These are phyloP conservation scores for Cyclopterus lumpus DNA, from an alignment of 2,797 vertebrate genomes.

Conservation along the genomic window DNA sequence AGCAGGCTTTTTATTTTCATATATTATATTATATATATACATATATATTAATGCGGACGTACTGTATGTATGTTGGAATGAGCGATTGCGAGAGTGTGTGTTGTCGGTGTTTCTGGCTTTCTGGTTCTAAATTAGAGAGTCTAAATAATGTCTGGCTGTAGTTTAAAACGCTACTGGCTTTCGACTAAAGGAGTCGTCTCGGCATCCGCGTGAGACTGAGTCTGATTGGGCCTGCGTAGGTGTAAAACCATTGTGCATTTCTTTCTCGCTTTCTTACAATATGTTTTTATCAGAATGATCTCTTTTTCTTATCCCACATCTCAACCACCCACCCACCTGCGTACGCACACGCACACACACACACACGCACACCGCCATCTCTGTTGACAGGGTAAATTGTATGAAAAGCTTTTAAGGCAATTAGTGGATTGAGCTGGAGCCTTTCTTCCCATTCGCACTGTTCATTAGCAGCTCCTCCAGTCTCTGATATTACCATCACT, in stretches of 20 bases:
- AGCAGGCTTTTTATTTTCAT: constrained; percentile 59
- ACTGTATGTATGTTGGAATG: constrained; percentile 37
- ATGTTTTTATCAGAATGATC: constrained; percentile 79
- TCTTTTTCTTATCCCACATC: constrained; percentile 67
- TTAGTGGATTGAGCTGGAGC: constrained; percentile 84
- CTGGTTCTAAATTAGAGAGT: constrained; percentile 38
- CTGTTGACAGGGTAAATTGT: constrained; percentile 85
- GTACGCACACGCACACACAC: constrained; percentile 19
- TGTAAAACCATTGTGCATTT: constrained; percentile 72
- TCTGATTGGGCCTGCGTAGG: constrained; percentile 69
- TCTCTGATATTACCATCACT: constrained; percentile 85
- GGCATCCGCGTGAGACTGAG: constrained; percentile 53
- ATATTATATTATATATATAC: neutral
- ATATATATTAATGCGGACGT: neutral
- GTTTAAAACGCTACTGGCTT: constrained; percentile 56
- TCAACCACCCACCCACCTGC: constrained; percentile 57
- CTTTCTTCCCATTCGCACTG: constrained; percentile 84
- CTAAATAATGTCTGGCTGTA: constrained; percentile 53
- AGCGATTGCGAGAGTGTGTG: constrained; percentile 15
- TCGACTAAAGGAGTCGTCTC: constrained; percentile 49
- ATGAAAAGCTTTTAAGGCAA: constrained; percentile 88
- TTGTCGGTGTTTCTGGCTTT: constrained; percentile 26
- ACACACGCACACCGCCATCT: constrained; percentile 62
- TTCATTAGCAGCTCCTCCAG: constrained; percentile 86
- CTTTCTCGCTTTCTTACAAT: constrained; percentile 69